These are phyloP conservation scores for Nasonia giraulti DNA, from an alignment of 1,140 invertebrate genomes.

Conservation along the genomic window DNA sequence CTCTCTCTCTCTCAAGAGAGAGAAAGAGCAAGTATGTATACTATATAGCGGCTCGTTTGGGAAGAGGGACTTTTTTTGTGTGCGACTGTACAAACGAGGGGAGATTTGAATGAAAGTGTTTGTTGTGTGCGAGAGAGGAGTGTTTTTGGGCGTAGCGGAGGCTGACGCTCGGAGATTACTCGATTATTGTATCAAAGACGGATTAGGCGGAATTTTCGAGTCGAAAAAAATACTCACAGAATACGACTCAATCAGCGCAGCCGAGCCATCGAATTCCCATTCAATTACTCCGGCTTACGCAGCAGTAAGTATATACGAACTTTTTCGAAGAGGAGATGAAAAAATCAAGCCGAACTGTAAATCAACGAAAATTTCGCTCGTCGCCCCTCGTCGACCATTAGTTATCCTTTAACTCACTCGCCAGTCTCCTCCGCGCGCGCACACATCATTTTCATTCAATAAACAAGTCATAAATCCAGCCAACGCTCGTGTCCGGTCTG, in stretches of 20 bases:
- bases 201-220: not conserved
- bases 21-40: not conserved
- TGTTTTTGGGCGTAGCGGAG: not conserved
- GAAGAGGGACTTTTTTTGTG: not conserved
- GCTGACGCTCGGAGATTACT: not conserved
- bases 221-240: not conserved
- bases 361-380: slow-evolving; percentile 12
- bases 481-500: slow-evolving; percentile 2
- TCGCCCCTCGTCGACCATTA: not conserved
- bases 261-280: not conserved
- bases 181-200: not conserved
- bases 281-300: not conserved
- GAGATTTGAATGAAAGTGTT: not conserved
- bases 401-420: slow-evolving; percentile 5
- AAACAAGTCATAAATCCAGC: slow-evolving; percentile 42
- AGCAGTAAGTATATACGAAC: not conserved
- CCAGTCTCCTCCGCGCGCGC: not conserved
- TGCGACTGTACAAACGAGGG: not conserved
- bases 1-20: no score
- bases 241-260: not conserved
- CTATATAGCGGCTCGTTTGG: not conserved
- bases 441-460: slow-evolving; percentile 40
- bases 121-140: not conserved
- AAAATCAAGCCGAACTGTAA: not conserved
- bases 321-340: not conserved